Percentiles rank a stretch among this genome's conserved stretches.
Evolutionary conservation across 2,113 vertebrate species (phyloP).

Genomic region (Triplophysa rosa): DNA sequence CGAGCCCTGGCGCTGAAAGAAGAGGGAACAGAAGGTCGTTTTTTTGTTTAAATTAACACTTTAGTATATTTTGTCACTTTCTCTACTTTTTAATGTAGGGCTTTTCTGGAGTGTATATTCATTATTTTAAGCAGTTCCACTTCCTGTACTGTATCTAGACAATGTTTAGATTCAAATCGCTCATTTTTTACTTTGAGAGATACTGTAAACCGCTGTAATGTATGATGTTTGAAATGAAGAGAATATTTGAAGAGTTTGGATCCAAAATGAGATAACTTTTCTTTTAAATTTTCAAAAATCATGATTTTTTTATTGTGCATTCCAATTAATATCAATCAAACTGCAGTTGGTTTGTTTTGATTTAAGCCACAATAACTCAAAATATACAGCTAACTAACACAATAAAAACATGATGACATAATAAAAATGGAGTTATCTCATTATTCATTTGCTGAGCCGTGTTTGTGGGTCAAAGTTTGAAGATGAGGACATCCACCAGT

Average conservation of each 20-base stretch:
- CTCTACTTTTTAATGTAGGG: neutral
- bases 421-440: too few species aligned
- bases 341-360: too few species aligned
- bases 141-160: neutral
- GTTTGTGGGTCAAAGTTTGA: conserved; percentile 37
- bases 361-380: too few species aligned
- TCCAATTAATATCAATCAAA: too few species aligned
- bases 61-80: neutral
- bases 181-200: conserved; percentile 5
- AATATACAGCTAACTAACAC: too few species aligned
- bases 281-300: too few species aligned
- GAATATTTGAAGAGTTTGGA: too few species aligned
- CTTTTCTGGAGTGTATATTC: conserved; percentile 3
- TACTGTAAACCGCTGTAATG: neutral
- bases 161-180: neutral
- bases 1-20: neutral
- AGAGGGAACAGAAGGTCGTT: neutral
- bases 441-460: conserved; percentile 12
- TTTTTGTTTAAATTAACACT: neutral
- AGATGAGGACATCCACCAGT: conserved; percentile 15
- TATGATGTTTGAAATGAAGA: neutral
- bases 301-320: too few species aligned
- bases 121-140: too few species aligned
- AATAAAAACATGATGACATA: too few species aligned
- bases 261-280: too few species aligned